These are phyloP conservation scores for Sarcophilus harrisii DNA, from an alignment of 2,797 vertebrate species.

Conservation along the genomic window DNA sequence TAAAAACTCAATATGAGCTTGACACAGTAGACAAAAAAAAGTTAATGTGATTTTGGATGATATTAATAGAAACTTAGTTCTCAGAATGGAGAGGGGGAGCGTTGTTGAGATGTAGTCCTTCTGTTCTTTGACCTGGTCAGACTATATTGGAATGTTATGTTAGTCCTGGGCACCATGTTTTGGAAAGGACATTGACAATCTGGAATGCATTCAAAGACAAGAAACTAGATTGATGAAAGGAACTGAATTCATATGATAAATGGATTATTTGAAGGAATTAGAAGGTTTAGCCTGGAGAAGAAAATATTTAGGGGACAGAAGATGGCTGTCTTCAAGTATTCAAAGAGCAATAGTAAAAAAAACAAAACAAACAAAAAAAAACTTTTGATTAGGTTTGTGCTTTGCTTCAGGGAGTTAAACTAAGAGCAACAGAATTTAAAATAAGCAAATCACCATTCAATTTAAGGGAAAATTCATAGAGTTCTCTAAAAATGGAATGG, in stretches of 20 bases:
- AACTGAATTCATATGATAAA: neutral
- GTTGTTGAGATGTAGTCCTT: neutral
- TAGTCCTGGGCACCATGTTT: neutral
- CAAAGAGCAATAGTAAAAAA: neutral
- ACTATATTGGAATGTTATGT: neutral
- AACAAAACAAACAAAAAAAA: no score
- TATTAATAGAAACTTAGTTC: neutral
- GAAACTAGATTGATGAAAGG: neutral
- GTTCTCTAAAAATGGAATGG: neutral
- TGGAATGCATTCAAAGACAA: neutral
- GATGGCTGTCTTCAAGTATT: neutral
- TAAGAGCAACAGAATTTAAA: neutral
- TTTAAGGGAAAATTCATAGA: neutral
- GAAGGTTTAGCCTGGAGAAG: neutral
- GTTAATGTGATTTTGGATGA: neutral
- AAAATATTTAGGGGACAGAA: neutral
- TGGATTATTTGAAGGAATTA: neutral
- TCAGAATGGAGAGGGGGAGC: neutral
- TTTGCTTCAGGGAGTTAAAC: neutral
- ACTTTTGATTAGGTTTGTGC: neutral
- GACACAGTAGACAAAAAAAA: neutral
- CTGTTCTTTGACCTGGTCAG: neutral
- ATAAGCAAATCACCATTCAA: neutral
- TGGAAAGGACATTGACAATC: neutral
- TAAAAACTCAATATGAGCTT: neutral